Base-by-base conservation (phyloP, 1,140 invertebrate species). In the Capitella teleta region DNA sequence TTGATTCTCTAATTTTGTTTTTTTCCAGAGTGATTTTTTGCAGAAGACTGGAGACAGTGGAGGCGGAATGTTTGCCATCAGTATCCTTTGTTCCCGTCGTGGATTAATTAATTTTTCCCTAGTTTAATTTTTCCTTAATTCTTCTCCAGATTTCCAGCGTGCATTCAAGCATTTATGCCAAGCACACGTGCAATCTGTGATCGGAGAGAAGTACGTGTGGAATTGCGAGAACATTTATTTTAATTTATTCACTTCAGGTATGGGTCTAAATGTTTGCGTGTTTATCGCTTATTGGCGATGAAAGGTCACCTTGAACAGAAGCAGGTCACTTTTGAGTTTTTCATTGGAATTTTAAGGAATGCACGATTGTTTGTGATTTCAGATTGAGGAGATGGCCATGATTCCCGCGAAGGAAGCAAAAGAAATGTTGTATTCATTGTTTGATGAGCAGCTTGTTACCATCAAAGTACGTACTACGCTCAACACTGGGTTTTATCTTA, bases 371-470 rank as follows among this genome's bases (percentile, higher is more conserved):
- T 12, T 34, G 10, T 34, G 32, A 34, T 57, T 62, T 32, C 53
- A 87, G 65, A 83, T 94, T 52, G 86, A 90, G 62, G 82, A 86
- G 57, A 72, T 85, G 53, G 85, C 84, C 0, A 90, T 93, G 87
- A 81, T 92, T 55, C 83, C 85, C 1, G 80, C 83, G 16, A 92
- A 90, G 67, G 87, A 92, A 70, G 83, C 84, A 0, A 92, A 91
- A 66, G 78, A 83, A 41, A 61, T 88, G 3, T 83, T 85, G 1
- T 90, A 89, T 66, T 80, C 77, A 56, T 70, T 94, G 48, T 71
- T 88, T 28, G 80, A 86, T 67, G 83, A 89, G 61, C 83, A 86
- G 64, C 89, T 87, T 63, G 73, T 92, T 14, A 77, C 42, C 42
- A 44, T 23, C 21, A 28, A 16, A 24, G 42, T 44, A n/a, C 24